These are phyloP conservation scores for Columba livia DNA, from an alignment of 2,113 vertebrate species.

Conservation along the genomic window DNA sequence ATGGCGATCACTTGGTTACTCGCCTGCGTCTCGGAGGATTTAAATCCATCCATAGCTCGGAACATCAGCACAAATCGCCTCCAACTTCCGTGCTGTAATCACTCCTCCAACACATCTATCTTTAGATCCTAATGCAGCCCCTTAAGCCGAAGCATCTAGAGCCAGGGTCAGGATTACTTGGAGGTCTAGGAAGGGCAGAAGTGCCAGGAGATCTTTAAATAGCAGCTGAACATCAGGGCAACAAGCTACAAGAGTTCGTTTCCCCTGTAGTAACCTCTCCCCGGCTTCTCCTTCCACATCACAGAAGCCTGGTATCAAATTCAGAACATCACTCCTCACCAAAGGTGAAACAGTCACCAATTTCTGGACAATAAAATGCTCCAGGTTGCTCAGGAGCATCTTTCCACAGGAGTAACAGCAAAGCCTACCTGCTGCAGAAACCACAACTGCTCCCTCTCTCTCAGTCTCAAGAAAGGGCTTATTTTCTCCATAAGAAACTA, in stretches of 20 bases:
- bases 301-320: not conserved
- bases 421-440: not conserved
- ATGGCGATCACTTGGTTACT: not conserved
- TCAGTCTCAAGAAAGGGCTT: not conserved
- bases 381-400: not conserved
- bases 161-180: constrained; percentile 11
- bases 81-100: not conserved
- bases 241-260: not conserved
- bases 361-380: not conserved
- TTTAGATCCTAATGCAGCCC: constrained; percentile 14
- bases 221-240: not conserved
- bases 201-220: not conserved
- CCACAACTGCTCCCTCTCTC: not conserved
- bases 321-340: not conserved
- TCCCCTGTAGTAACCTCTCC: not conserved
- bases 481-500: not conserved
- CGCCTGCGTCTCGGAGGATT: not conserved
- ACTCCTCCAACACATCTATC: not conserved
- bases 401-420: not conserved
- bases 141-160: not conserved
- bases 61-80: not conserved
- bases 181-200: not conserved
- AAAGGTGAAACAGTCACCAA: not conserved
- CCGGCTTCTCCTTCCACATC: not conserved
- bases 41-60: not conserved